Conservation (phyloP, 2,797 vertebrate genomes). For the Enteromius viviparus region DNA sequence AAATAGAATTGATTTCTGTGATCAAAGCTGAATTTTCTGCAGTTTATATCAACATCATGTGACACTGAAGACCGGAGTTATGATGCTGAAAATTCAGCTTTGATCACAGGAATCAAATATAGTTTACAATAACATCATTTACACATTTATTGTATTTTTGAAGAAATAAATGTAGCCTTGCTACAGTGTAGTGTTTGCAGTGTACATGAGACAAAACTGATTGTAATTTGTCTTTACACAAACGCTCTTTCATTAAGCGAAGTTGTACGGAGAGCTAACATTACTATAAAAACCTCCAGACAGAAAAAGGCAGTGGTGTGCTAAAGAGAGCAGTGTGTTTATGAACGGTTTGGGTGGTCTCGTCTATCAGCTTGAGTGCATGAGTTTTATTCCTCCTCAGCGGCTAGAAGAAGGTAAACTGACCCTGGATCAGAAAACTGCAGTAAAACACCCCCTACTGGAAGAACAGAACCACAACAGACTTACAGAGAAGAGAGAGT, state of each 20-base stretch:
- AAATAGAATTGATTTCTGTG: not conserved
- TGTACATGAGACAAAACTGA: not conserved
- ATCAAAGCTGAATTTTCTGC: not conserved
- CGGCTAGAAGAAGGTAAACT: not conserved
- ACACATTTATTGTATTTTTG: not conserved
- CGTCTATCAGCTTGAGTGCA: not conserved
- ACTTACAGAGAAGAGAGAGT: too few species aligned
- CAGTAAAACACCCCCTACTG: not conserved
- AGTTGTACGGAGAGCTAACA: not conserved
- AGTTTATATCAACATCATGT: not conserved
- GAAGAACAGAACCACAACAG: not conserved
- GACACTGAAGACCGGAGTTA: not conserved
- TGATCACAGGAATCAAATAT: too few species aligned
- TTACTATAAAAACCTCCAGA: not conserved
- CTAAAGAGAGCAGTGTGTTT: not conserved
- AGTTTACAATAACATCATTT: too few species aligned
- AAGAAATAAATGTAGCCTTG: not conserved
- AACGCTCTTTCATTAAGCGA: not conserved
- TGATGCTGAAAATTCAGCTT: too few species aligned
- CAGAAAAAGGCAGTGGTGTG: not conserved
- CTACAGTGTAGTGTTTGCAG: not conserved
- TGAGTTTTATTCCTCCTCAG: not conserved
- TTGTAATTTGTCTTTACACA: not conserved
- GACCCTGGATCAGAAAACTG: conserved; percentile 20
- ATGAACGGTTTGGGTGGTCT: not conserved